phyloP scores from a whole-genome alignment of 2,113 vertebrate species.

The Dasypus novemcinctus region DNA sequence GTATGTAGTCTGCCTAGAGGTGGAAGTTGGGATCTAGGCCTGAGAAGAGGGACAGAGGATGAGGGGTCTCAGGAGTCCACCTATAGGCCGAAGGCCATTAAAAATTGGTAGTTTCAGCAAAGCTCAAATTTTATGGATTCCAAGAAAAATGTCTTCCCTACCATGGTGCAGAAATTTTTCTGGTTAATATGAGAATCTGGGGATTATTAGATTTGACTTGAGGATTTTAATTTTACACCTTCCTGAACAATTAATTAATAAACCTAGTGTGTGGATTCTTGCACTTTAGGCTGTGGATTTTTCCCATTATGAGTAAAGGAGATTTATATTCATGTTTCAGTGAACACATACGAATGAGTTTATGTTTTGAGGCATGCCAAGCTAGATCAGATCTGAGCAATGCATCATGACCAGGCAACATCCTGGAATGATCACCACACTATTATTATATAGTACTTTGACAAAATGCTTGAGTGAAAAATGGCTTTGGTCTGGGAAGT shows the following conservation, averaged over 20 bases:
- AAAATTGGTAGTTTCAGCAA: conserved; percentile 11
- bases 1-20: not conserved
- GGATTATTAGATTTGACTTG: not conserved
- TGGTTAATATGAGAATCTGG: not conserved
- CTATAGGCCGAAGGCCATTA: not conserved
- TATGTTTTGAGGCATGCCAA: conserved; percentile 8
- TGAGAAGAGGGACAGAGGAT: not conserved
- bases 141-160: not conserved
- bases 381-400: conserved; percentile 7
- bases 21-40: not conserved
- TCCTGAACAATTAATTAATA: not conserved
- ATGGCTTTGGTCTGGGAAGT: conserved; percentile 78
- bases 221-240: not conserved
- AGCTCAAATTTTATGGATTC: not conserved
- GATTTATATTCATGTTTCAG: not conserved
- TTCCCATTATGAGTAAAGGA: not conserved
- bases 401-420: not conserved
- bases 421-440: not conserved
- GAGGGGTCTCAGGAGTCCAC: not conserved
- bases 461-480: conserved; percentile 71
- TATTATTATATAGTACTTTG: conserved; percentile 42
- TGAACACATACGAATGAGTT: not conserved
- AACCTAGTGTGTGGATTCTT: not conserved
- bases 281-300: not conserved
- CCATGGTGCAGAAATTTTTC: not conserved